phyloP scores from a whole-genome alignment of 53 echinoderm and acorn worm genomes.

The Apostichopus leukothele region DNA sequence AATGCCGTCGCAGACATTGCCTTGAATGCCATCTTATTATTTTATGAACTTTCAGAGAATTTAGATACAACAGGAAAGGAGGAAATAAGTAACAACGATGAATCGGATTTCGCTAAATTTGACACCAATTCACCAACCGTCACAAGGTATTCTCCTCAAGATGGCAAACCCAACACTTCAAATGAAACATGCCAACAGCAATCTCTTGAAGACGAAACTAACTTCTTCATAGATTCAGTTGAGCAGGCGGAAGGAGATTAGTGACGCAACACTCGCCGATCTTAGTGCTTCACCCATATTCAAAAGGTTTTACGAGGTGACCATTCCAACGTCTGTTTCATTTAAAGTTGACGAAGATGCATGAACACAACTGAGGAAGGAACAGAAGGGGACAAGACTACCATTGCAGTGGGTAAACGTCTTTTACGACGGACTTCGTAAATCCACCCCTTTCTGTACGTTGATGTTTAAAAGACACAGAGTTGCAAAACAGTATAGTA shows the following conservation, averaged over 20 bases:
- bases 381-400: neutral
- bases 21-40: neutral
- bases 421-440: neutral
- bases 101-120: neutral
- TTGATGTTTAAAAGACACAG: slow-evolving; percentile 18
- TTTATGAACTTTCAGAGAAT: neutral
- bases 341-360: neutral
- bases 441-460: slow-evolving; percentile 16
- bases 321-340: neutral
- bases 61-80: no score
- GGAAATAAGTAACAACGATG: no score
- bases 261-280: neutral
- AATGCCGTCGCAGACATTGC: neutral
- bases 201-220: neutral
- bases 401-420: slow-evolving; percentile 38
- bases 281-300: neutral
- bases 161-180: neutral
- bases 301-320: neutral
- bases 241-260: neutral
- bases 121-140: neutral
- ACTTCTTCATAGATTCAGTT: neutral
- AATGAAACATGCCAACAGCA: neutral
- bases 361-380: neutral
- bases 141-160: neutral
- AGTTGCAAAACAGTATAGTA: neutral